A percentile compares a stretch with the other conserved stretches of the same genome.
Conservation (phyloP, 2,888 invertebrate species). For the Philaethria dido region DNA sequence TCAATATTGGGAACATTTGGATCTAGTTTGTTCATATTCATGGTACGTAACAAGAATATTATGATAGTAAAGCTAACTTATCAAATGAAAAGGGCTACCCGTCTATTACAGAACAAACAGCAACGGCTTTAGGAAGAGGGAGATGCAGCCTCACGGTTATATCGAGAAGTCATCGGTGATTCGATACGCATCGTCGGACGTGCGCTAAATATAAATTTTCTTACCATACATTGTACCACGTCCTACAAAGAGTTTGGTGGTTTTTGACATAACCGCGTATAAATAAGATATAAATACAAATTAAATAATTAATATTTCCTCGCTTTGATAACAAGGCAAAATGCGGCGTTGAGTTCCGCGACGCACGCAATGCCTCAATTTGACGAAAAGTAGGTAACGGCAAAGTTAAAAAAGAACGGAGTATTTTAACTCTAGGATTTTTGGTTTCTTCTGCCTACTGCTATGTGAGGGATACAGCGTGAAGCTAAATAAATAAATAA, state of each 20-base stretch:
- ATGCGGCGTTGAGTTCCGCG: too few species aligned
- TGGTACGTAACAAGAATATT: neutral
- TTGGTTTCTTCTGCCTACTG: too few species aligned
- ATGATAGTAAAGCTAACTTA: neutral
- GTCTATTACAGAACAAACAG: conserved; percentile 14
- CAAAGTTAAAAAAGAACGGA: too few species aligned
- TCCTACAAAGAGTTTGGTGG: neutral
- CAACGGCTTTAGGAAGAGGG: neutral
- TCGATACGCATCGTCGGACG: conserved; percentile 35
- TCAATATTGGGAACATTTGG: neutral
- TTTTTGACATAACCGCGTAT: neutral
- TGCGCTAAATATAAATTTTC: conserved; percentile 31
- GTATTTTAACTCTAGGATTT: too few species aligned
- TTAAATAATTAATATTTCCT: too few species aligned
- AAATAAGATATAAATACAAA: too few species aligned
- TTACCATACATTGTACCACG: conserved; percentile 11
- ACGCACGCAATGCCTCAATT: too few species aligned
- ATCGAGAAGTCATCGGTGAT: conserved; percentile 36
- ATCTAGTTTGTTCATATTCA: neutral
- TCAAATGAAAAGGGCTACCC: neutral
- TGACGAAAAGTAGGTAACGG: too few species aligned
- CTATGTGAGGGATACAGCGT: too few species aligned
- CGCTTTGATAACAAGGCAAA: too few species aligned
- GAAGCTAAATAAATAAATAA: too few species aligned
- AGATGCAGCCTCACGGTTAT: conserved; percentile 23